phyloP scores from a whole-genome alignment of 1,140 invertebrate species.

The Bombus terrestris region DNA sequence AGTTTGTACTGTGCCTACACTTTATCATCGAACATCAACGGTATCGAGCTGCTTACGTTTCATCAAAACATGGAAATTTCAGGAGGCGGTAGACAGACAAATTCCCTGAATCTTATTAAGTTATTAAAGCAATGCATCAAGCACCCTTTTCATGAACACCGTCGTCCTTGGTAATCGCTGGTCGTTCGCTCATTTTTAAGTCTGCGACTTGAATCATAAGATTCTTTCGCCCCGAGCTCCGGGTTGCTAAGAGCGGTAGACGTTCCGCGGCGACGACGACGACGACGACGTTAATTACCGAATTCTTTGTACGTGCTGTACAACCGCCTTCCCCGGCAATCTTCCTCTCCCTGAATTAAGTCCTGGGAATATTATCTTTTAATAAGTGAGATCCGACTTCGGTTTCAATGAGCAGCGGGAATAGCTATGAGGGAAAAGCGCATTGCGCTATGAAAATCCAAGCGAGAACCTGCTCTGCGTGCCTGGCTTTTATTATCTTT shows the following conservation, averaged over 20 bases:
- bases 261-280: slow-evolving; percentile 12
- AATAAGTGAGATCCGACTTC: slow-evolving; percentile 62
- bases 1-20: too few species aligned
- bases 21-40: too few species aligned
- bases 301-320: slow-evolving; percentile 62
- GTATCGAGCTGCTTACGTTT: background rate
- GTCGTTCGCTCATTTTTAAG: background rate
- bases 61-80: background rate
- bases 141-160: slow-evolving; percentile 1
- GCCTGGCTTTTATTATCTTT: slow-evolving; percentile 52
- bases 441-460: slow-evolving; percentile 56
- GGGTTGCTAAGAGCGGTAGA: background rate
- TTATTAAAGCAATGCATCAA: slow-evolving; percentile 8
- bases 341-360: slow-evolving; percentile 55
- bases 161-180: background rate
- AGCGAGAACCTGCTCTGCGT: slow-evolving; percentile 37
- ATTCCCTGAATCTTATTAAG: background rate
- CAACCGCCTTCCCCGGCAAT: slow-evolving; percentile 24
- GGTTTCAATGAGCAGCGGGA: slow-evolving; percentile 47
- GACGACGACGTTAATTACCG: slow-evolving; percentile 66
- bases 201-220: background rate
- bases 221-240: slow-evolving; percentile 4
- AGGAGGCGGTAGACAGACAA: background rate
- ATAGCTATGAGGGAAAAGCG: slow-evolving; percentile 9
- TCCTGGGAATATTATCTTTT: slow-evolving; percentile 71